Base-by-base conservation (phyloP, 1,140 invertebrate species). In the Scaptomyza montana region DNA sequence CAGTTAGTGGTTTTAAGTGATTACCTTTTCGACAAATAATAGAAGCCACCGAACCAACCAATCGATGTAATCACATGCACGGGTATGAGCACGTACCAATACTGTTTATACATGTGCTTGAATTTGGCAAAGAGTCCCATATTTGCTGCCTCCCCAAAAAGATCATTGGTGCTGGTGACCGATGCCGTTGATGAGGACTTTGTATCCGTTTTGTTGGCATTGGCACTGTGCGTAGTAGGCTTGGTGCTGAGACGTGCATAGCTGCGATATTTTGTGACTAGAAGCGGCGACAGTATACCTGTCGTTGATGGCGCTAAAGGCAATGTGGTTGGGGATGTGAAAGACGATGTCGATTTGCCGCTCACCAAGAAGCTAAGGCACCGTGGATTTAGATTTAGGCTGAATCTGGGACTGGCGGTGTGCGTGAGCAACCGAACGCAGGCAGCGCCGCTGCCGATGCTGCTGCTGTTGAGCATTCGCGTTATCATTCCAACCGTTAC, bases 71-170 rank as follows among this genome's bases (percentile, higher is more conserved):
- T 93, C 60, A 97, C 79, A 93, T 99, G 98, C 1, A 99, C 97
- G 33, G 97, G 97, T 62, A 99, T 93, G 39, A 98, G 90, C 63
- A 99, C 95, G 93, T 98, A 98, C 96, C 98, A 99, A 93, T 99
- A 98, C 90, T 98, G 95, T 92, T 96, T 96, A 85, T 97, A 97
- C 95, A 98, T 96, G 86, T 96, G 93, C 92, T 98, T 99, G 92
- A 99, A 98, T 82, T 94, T 95, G 84, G 97, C 94, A 89, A 97
- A 96, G 9, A 98, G 69, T 5, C 87, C 87, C 76, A 87, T 82
- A 21, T 90, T 91, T 0, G 90, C 89, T 5, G 90, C 68, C 2
- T 91, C 90, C 16, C 90, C 90, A 21, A 91, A 91, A 3, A 91
- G 69, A 30, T 91, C 90, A 25, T 19, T 74, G 2, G 80, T 39